These are phyloP conservation scores for Piaya cayana DNA, from an alignment of 2,113 vertebrate species.

Conservation along the genomic window DNA sequence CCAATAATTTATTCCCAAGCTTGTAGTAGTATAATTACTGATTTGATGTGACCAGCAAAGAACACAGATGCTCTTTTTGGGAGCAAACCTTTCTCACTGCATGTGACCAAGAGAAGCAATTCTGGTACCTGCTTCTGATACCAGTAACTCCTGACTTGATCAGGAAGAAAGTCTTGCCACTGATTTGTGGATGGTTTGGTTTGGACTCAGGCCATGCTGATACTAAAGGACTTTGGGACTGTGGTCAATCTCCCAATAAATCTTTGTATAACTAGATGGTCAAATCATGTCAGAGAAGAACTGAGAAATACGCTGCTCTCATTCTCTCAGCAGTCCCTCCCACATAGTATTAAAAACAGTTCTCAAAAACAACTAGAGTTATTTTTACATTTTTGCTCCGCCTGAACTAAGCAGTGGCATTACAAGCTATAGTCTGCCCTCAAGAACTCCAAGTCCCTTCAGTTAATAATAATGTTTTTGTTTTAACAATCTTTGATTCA, in stretches of 20 bases:
- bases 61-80: not conserved
- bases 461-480: not conserved
- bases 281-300: not conserved
- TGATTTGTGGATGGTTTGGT: not conserved
- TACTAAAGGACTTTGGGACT: not conserved
- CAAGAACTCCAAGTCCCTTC: not conserved
- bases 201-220: not conserved
- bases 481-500: constrained; percentile 6
- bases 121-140: not conserved
- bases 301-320: not conserved
- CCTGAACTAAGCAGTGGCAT: not conserved
- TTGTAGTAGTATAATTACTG: not conserved
- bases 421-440: not conserved
- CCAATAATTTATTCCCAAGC: not conserved
- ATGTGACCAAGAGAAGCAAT: not conserved
- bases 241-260: not conserved
- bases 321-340: not conserved
- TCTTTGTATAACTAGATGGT: not conserved
- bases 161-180: not conserved
- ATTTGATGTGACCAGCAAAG: not conserved
- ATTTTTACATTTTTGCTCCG: not conserved
- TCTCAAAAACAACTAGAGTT: not conserved
- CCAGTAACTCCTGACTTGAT: not conserved
- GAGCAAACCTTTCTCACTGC: not conserved
- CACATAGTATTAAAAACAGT: not conserved